Conservation (phyloP, 2,797 vertebrate species). For the Corythornis leucogaster region DNA sequence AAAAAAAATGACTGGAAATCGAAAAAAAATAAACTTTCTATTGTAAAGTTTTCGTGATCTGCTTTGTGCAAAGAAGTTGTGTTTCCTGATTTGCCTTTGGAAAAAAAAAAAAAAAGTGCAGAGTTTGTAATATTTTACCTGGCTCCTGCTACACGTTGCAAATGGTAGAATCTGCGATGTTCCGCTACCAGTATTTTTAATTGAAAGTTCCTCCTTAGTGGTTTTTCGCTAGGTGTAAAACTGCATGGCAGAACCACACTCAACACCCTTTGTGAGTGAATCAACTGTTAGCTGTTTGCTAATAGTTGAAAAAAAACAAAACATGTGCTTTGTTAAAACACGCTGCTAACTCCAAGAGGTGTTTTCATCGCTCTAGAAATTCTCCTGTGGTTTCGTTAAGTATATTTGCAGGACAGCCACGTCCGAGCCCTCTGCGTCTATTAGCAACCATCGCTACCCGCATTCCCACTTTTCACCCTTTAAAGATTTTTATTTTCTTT, state of each 20-base stretch:
- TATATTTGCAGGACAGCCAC: constrained; percentile 27
- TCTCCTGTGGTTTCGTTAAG: constrained; percentile 54
- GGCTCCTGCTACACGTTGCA: constrained; percentile 20
- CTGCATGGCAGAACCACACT: constrained; percentile 34
- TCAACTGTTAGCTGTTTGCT: constrained; percentile 50
- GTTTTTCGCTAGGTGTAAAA: constrained; percentile 55
- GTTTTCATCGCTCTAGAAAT: constrained; percentile 50
- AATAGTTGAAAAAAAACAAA: neutral
- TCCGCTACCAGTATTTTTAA: constrained; percentile 15
- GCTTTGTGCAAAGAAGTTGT: constrained; percentile 72
- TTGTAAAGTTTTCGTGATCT: constrained; percentile 85
- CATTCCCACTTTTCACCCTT: constrained; percentile 59
- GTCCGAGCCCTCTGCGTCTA: constrained; percentile 19
- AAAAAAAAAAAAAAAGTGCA: constrained; percentile 15
- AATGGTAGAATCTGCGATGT: neutral
- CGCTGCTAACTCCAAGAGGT: constrained; percentile 39
- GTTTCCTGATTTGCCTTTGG: constrained; percentile 57
- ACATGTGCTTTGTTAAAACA: constrained; percentile 65
- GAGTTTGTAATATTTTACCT: constrained; percentile 50
- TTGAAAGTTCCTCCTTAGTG: constrained; percentile 47
- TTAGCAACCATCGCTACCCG: constrained; percentile 25
- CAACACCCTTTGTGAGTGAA: constrained; percentile 57
- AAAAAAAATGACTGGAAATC: constrained; percentile 92
- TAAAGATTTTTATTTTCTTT: constrained; percentile 68
- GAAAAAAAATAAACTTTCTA: constrained; percentile 98